Evolutionary conservation across 1,140 invertebrate genomes (phyloP).

Genomic region (Sycophaga agraensis): DNA sequence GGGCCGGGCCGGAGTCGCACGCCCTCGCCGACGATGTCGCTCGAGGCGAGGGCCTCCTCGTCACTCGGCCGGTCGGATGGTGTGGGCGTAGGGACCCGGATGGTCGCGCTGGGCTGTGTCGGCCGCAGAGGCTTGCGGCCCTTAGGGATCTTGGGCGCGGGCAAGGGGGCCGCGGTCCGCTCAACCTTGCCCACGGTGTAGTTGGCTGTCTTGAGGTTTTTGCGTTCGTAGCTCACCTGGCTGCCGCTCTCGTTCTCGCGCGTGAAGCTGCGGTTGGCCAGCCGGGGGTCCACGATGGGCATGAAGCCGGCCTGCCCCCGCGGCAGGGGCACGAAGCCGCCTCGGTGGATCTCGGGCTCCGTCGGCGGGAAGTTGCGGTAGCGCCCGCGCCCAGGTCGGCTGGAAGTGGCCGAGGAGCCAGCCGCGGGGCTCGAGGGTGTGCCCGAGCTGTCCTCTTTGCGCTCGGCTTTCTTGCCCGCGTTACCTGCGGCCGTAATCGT

Average conservation of each 20-base stretch:
- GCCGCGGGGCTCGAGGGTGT: no score
- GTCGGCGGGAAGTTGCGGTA: constrained; percentile 54
- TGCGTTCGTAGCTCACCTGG: constrained; percentile 28
- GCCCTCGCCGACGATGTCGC: constrained; percentile 37
- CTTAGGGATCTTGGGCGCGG: no score
- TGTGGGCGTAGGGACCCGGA: no score
- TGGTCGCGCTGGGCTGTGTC: no score
- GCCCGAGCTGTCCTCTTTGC: constrained; percentile 50
- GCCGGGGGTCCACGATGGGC: constrained; percentile 65
- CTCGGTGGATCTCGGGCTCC: constrained; percentile 68
- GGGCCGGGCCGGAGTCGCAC: no score
- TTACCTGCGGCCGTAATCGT: constrained; percentile 6
- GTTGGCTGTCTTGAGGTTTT: constrained; percentile 37
- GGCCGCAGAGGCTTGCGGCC: no score
- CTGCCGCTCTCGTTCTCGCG: constrained; percentile 5
- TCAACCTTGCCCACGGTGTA: constrained; percentile 42
- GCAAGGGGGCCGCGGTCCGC: constrained; percentile 24
- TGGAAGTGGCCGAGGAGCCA: not conserved
- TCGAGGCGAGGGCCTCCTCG: constrained; percentile 39
- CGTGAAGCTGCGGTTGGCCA: not conserved
- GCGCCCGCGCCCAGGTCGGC: constrained; percentile 34
- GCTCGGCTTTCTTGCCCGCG: constrained; percentile 54
- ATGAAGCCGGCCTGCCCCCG: constrained; percentile 69
- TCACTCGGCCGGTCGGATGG: no score
- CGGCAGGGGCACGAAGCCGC: constrained; percentile 74